phyloP scores from a whole-genome alignment of 2,113 vertebrate genomes.

The Pygoscelis antarcticus region DNA sequence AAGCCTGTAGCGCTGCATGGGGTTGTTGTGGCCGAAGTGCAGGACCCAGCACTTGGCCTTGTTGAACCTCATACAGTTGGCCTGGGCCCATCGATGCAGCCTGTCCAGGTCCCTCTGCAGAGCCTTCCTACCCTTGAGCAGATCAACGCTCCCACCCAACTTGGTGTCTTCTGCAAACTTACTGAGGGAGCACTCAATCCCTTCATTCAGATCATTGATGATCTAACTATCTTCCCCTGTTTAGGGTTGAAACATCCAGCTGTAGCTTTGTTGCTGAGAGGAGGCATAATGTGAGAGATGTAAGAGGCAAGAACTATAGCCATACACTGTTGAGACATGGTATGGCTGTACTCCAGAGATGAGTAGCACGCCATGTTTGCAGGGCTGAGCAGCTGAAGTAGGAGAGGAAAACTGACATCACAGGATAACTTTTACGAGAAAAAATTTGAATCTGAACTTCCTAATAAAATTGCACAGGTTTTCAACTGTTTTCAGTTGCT shows the following conservation, averaged over 20 bases:
- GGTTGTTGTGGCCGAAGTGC: neutral
- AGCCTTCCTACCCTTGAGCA: neutral
- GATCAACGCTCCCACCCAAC: rapidly evolving
- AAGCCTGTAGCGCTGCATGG: rapidly evolving
- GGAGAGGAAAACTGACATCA: neutral
- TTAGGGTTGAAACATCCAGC: neutral
- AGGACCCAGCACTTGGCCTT: neutral
- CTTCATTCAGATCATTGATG: neutral
- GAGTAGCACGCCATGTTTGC: neutral
- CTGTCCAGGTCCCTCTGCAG: neutral
- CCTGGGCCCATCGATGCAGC: rapidly evolving
- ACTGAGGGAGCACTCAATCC: rapidly evolving
- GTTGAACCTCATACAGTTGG: neutral
- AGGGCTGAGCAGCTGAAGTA: neutral
- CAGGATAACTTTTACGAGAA: neutral
- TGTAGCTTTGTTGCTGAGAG: neutral
- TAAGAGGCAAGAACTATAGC: neutral
- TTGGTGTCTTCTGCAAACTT: neutral
- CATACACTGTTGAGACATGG: neutral
- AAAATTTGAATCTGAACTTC: neutral
- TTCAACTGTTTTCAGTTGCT: neutral
- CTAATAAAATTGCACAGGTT: neutral
- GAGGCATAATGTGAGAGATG: neutral
- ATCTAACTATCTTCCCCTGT: neutral
- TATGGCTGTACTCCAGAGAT: neutral